Conservation (phyloP, 2,888 invertebrate genomes). For the Cenopis cana region DNA sequence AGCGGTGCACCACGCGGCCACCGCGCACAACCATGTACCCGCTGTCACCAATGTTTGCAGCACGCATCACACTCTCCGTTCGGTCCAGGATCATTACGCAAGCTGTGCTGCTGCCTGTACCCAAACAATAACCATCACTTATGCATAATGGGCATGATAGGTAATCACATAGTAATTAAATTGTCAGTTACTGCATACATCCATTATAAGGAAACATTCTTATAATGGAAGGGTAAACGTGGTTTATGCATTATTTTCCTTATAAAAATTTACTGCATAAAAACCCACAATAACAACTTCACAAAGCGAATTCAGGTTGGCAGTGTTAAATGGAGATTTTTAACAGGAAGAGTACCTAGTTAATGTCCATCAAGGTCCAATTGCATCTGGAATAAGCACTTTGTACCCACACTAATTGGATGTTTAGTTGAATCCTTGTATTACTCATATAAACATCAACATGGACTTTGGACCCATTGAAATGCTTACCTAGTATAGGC, state of each 20-base stretch:
- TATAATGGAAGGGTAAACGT: conserved; percentile 4
- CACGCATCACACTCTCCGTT: conserved; percentile 94
- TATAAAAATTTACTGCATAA: conserved; percentile 2
- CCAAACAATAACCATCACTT: conserved; percentile 46
- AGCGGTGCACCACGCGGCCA: conserved; percentile 95
- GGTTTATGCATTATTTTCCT: conserved; percentile 23
- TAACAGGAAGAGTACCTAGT: conserved; percentile 27
- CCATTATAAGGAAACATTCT: conserved; percentile 17
- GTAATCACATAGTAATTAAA: conserved; percentile 15
- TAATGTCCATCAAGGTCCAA: conserved; percentile 29
- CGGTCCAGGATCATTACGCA: conserved; percentile 97
- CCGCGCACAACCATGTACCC: conserved; percentile 97
- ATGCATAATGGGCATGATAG: conserved; percentile 2
- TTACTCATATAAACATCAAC: conserved; percentile 26
- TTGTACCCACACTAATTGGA: conserved; percentile 16
- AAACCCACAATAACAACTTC: not conserved
- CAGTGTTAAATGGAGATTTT: conserved; percentile 1
- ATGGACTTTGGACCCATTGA: conserved; percentile 30
- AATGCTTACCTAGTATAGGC: conserved; percentile 91
- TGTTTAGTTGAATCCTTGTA: conserved; percentile 18
- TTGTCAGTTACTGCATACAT: not conserved
- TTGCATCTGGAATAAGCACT: conserved; percentile 26
- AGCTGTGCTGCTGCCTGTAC: conserved; percentile 97
- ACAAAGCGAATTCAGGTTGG: not conserved
- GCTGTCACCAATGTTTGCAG: conserved; percentile 99